phyloP scores from a whole-genome alignment of 2,888 invertebrate genomes.

The Himalopsyche tibetana region DNA sequence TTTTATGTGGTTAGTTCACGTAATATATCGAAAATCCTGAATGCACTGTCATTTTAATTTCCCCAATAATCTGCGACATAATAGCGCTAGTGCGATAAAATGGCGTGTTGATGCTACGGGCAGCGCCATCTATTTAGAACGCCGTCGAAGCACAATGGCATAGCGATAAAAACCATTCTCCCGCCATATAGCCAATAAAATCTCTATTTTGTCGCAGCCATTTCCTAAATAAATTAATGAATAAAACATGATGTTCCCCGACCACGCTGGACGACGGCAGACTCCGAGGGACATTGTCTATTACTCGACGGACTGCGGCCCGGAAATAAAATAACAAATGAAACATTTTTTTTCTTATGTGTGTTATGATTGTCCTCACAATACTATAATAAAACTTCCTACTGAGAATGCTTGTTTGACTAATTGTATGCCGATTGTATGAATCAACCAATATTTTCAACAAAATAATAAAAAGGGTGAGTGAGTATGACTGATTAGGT shows the following conservation, averaged over 20 bases:
- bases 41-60: slow-evolving; percentile 8
- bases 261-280: slow-evolving; percentile 3
- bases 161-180: slow-evolving; percentile 59
- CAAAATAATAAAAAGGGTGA: no score
- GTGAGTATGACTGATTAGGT: no score
- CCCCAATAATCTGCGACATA: slow-evolving; percentile 5
- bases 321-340: not conserved
- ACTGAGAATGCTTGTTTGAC: no score
- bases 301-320: not conserved
- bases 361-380: no score
- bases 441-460: no score
- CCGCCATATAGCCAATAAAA: slow-evolving; percentile 63
- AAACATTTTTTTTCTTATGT: no score
- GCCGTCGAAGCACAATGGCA: slow-evolving; percentile 57
- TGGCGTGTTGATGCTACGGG: slow-evolving; percentile 1
- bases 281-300: not conserved
- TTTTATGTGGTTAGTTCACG: not conserved
- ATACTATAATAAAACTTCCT: no score
- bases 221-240: slow-evolving; percentile 65
- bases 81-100: not conserved
- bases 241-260: slow-evolving; percentile 62
- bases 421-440: no score
- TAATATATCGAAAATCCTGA: not conserved
- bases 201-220: slow-evolving; percentile 65
- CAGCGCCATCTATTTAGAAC: slow-evolving; percentile 43